A percentile compares a stretch with the other conserved stretches of the same genome.
Evolutionary conservation across 2,797 vertebrate species (phyloP).

Genomic region (Oryzias sinensis): DNA sequence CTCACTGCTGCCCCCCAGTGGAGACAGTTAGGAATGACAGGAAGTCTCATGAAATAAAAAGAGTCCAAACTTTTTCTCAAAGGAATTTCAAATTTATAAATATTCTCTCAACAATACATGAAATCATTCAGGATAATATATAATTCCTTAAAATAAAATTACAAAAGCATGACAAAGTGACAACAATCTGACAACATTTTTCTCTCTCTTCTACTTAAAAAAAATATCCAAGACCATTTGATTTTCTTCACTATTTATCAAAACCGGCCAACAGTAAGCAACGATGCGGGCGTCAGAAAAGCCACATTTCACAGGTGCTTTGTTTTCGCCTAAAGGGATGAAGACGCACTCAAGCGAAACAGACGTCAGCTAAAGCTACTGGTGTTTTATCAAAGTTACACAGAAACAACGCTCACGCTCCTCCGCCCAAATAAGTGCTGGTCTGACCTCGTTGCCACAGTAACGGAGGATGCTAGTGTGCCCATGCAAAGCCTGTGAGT

Average conservation of each 20-base stretch:
- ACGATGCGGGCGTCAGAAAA: constrained; percentile 66
- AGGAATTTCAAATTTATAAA: constrained; percentile 80
- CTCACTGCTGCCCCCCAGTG: too few relatives aligned
- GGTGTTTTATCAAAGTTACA: constrained; percentile 11
- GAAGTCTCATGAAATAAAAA: constrained; percentile 31
- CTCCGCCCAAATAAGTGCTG: constrained; percentile 9
- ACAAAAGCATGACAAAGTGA: constrained; percentile 71
- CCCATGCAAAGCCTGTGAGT: constrained; percentile 50
- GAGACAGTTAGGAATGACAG: too few relatives aligned
- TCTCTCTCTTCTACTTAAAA: constrained; percentile 72
- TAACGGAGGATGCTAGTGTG: constrained; percentile 29
- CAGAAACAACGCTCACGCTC: constrained; percentile 4
- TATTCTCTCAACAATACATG: constrained; percentile 78
- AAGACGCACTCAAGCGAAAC: background rate
- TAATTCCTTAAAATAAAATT: constrained; percentile 55
- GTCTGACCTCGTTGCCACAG: constrained; percentile 31
- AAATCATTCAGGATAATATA: constrained; percentile 78
- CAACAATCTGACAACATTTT: constrained; percentile 65
- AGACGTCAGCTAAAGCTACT: constrained; percentile 26
- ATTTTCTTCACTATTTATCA: constrained; percentile 69
- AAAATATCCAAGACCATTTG: constrained; percentile 67
- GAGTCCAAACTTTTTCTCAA: constrained; percentile 64
- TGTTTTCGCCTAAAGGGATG: constrained; percentile 23
- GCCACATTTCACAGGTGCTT: constrained; percentile 60
- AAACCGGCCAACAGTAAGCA: constrained; percentile 74